Percentiles rank a stretch among this genome's conserved stretches.
phyloP scores from a whole-genome alignment of 2,888 invertebrate genomes.

The Andrena marginata region DNA sequence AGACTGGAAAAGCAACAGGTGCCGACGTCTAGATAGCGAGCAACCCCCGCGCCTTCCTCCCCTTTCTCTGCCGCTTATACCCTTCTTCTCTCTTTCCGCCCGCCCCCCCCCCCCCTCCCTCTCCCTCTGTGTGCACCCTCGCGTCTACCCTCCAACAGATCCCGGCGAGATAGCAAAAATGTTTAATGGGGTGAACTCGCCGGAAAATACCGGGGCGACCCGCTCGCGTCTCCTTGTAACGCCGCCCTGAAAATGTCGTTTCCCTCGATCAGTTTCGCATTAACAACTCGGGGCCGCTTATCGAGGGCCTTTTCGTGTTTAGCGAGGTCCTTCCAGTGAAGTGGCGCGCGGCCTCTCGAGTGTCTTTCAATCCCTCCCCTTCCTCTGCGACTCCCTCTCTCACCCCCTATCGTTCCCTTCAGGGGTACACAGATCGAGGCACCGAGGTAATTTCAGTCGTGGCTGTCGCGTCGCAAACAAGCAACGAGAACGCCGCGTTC shows the following conservation, averaged over 20 bases:
- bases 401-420: neutral
- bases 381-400: neutral
- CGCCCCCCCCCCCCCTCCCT: constrained; percentile 48
- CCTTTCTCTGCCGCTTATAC: constrained; percentile 57
- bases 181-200: constrained; percentile 85
- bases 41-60: constrained; percentile 69
- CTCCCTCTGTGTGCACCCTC: constrained; percentile 53
- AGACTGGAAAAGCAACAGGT: constrained; percentile 84
- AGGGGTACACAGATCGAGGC: neutral
- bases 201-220: constrained; percentile 81
- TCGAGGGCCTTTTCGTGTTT: constrained; percentile 65
- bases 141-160: constrained; percentile 75
- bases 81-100: constrained; percentile 49
- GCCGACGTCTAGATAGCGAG: constrained; percentile 80
- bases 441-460: constrained; percentile 50
- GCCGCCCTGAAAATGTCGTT: constrained; percentile 77
- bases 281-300: constrained; percentile 74
- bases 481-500: constrained; percentile 5
- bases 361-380: constrained; percentile 29
- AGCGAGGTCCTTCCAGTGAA: constrained; percentile 20
- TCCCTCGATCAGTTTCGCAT: constrained; percentile 81
- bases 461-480: constrained; percentile 35
- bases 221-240: constrained; percentile 75
- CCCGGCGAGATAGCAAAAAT: constrained; percentile 83
- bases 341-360: constrained; percentile 9